Percentiles rank a stretch among this genome's conserved stretches.
Evolutionary conservation across 2,797 vertebrate species (phyloP).

Genomic region (Catharus ustulatus): DNA sequence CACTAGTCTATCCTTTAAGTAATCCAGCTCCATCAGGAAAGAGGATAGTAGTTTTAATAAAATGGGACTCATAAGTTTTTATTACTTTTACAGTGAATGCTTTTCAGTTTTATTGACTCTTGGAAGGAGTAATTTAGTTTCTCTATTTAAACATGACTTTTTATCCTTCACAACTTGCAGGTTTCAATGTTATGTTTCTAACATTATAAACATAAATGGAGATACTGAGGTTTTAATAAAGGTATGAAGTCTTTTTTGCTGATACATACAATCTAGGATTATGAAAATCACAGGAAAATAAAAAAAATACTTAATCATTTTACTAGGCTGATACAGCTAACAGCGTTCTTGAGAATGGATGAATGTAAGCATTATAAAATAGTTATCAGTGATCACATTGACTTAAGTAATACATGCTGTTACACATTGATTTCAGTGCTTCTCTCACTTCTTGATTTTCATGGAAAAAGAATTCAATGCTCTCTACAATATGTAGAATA

Average conservation of each 20-base stretch:
- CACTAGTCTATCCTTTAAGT: slow-evolving; percentile 55
- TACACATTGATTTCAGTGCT: neutral
- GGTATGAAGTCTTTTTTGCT: slow-evolving; percentile 34
- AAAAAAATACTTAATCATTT: slow-evolving; percentile 25
- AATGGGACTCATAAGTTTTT: slow-evolving; percentile 77
- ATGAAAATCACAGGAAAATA: slow-evolving; percentile 34
- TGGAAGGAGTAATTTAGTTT: slow-evolving; percentile 73
- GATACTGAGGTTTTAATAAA: slow-evolving; percentile 71
- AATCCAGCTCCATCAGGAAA: slow-evolving; percentile 69
- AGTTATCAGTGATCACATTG: slow-evolving; percentile 19
- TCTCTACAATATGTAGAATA: neutral
- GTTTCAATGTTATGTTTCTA: slow-evolving; percentile 69
- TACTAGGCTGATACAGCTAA: slow-evolving; percentile 15
- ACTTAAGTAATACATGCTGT: slow-evolving; percentile 1
- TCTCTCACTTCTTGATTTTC: neutral
- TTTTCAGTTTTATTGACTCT: slow-evolving; percentile 77
- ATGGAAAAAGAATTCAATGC: neutral
- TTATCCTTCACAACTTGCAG: slow-evolving; percentile 72
- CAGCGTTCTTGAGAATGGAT: slow-evolving; percentile 15
- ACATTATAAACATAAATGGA: slow-evolving; percentile 70
- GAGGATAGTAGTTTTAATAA: slow-evolving; percentile 77
- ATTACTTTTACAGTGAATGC: slow-evolving; percentile 79
- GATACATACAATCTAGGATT: neutral
- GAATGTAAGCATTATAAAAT: slow-evolving; percentile 25
- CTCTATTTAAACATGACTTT: slow-evolving; percentile 76